Conservation (phyloP, 2,888 invertebrate species). For the Serrognathus titanus region DNA sequence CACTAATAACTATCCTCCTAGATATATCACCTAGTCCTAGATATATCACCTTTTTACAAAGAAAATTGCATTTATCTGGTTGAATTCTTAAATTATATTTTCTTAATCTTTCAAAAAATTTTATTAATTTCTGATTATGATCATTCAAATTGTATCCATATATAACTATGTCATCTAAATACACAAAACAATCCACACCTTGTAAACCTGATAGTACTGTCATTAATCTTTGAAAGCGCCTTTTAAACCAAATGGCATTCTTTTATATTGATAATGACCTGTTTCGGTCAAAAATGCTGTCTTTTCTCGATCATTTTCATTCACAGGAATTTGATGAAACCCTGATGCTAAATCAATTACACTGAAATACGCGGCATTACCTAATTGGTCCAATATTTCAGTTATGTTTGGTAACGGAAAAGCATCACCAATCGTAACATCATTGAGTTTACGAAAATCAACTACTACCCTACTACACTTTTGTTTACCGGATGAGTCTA, state of each 20-base stretch:
- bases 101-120: neutral
- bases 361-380: conserved; percentile 19
- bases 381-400: conserved; percentile 31
- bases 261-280: conserved; percentile 28
- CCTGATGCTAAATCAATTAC: conserved; percentile 20
- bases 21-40: neutral
- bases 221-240: conserved; percentile 34
- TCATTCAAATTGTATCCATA: conserved; percentile 26
- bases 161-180: conserved; percentile 40
- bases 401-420: conserved; percentile 31
- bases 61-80: conserved; percentile 3
- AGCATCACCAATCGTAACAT: conserved; percentile 27
- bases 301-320: conserved; percentile 18
- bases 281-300: conserved; percentile 27
- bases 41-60: conserved; percentile 2
- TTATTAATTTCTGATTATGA: conserved; percentile 25
- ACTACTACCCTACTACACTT: conserved; percentile 5
- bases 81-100: conserved; percentile 4
- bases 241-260: conserved; percentile 34
- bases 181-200: conserved; percentile 33
- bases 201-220: conserved; percentile 28
- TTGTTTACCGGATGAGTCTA: neutral
- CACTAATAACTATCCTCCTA: neutral
- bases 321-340: conserved; percentile 15
- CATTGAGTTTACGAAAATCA: conserved; percentile 11